Percentiles rank a stretch among this genome's conserved stretches.
Evolutionary conservation across 2,888 invertebrate genomes (phyloP).

Genomic region (Polyploca ridens): DNA sequence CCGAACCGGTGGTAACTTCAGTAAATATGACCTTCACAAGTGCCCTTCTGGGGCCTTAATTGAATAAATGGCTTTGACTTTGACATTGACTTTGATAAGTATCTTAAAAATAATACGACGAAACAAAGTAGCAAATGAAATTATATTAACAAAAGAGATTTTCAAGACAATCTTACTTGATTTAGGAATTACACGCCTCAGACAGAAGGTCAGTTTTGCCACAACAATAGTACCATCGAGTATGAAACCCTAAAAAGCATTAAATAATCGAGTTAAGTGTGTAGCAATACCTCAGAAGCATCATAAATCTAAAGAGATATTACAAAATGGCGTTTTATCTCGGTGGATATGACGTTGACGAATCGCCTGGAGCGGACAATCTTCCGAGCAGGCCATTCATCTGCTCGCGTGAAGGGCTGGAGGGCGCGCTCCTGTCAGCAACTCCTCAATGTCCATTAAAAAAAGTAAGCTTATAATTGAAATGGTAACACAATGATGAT

Average conservation of each 20-base stretch:
- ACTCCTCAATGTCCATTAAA: slow-evolving; percentile 3
- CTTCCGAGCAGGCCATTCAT: slow-evolving; percentile 22
- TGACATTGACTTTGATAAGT: too few relatives aligned
- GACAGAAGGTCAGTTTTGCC: too few relatives aligned
- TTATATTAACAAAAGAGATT: too few relatives aligned
- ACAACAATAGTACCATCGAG: too few relatives aligned
- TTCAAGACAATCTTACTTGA: too few relatives aligned
- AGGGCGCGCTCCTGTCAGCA: not conserved
- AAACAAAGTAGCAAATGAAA: too few relatives aligned
- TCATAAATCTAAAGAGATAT: slow-evolving; percentile 66
- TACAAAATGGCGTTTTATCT: slow-evolving; percentile 68
- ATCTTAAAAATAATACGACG: too few relatives aligned
- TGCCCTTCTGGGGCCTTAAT: too few relatives aligned
- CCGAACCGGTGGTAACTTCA: too few relatives aligned
- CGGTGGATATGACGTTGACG: slow-evolving; percentile 62
- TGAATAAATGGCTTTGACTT: too few relatives aligned
- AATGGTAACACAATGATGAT: not conserved
- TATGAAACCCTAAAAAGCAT: slow-evolving; percentile 22
- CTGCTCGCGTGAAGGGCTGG: slow-evolving; percentile 23
- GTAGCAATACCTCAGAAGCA: slow-evolving; percentile 41
- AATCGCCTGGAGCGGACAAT: slow-evolving; percentile 48
- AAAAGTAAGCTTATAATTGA: not conserved
- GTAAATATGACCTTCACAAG: too few relatives aligned
- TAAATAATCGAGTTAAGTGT: slow-evolving; percentile 58
- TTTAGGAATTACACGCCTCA: too few relatives aligned